Evolutionary conservation across 2,113 vertebrate species (phyloP), one percentile per base, ranked within the genome.

Genomic region (Petromus typicus): DNA sequence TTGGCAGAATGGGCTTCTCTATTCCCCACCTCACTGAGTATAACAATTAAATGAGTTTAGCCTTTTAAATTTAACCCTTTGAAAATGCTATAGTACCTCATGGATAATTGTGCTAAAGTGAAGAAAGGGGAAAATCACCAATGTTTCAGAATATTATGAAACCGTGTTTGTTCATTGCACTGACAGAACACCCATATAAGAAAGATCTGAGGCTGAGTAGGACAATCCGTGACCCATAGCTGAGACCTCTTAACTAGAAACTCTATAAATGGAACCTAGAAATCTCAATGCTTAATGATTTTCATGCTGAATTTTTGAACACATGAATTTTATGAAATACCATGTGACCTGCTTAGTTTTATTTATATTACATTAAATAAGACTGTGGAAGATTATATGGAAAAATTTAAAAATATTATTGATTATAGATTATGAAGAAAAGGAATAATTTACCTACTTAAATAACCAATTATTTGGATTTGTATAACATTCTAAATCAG

Each of bases 121-220:
- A 78, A 85, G 30, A 82, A 67, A 63, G 30, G 67, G 13, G 89
- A 73, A 79, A 8, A 20, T 54, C 23, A 71, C 34, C 5, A 84
- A 13, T n/a, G 79, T 63, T 87, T 91, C 69, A 3, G 1, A 92
- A 78, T 85, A 30, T 25, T 40, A 13, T 43, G 59, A 83, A 93
- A 61, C 12, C 61, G 34, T 51, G 61, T 40, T 32, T 66, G 78
- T 16, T 66, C 32, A 86, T 71, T 85, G 32, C 25, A 51, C 7
- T 73, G 23, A 73, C 69, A 7, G 12, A 27, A 43, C n/a, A 56
- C 34, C 1, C 1, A 73, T n/a, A 11, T 75, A 20, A 34, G 2
- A 87, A 96, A 86, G 34, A 86, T 48, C 51, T 67, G n/a, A 1
- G 91, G 18, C 4, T 93, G 78, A 93, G 54, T 81, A 85, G 43